Evolutionary conservation across 2,888 invertebrate genomes (phyloP).

Genomic region (Scaptomyza flava): DNA sequence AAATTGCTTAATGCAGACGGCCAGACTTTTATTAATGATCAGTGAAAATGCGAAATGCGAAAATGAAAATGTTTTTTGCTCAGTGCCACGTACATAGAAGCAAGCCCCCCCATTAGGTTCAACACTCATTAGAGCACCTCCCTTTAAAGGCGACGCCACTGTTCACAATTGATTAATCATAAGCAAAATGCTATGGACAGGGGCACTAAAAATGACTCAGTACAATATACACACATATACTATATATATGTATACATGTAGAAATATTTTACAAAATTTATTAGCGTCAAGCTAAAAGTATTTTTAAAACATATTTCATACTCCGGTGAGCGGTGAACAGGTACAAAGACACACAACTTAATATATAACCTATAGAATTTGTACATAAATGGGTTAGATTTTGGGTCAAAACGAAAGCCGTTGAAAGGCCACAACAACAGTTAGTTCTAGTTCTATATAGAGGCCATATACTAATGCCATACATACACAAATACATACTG

Average conservation of each 20-base stretch:
- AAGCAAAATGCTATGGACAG: conserved; percentile 59
- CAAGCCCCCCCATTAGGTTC: not conserved
- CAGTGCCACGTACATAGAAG: conserved; percentile 14
- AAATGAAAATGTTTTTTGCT: conserved; percentile 53
- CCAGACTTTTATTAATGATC: conserved; percentile 78
- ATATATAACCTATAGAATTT: conserved; percentile 4
- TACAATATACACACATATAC: conserved; percentile 23
- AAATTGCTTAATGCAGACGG: conserved; percentile 49
- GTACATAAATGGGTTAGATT: conserved; percentile 51
- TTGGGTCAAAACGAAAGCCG: conserved; percentile 8
- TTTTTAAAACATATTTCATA: conserved; percentile 64
- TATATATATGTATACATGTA: conserved; percentile 20
- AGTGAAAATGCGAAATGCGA: conserved; percentile 67
- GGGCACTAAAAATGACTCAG: conserved; percentile 63
- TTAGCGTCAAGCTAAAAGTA: conserved; percentile 67
- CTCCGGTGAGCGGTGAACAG: conserved; percentile 54
- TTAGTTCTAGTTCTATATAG: conserved; percentile 15
- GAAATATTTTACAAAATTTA: conserved; percentile 63
- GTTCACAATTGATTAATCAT: conserved; percentile 69
- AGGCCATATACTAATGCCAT: conserved; percentile 21
- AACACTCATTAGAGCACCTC: conserved; percentile 7
- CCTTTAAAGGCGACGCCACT: conserved; percentile 36
- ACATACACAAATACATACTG: conserved; percentile 24
- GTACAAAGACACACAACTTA: conserved; percentile 17
- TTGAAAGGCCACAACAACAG: conserved; percentile 22